Base-by-base conservation (phyloP, 2,113 vertebrate species). In the Varanus komodoensis region DNA sequence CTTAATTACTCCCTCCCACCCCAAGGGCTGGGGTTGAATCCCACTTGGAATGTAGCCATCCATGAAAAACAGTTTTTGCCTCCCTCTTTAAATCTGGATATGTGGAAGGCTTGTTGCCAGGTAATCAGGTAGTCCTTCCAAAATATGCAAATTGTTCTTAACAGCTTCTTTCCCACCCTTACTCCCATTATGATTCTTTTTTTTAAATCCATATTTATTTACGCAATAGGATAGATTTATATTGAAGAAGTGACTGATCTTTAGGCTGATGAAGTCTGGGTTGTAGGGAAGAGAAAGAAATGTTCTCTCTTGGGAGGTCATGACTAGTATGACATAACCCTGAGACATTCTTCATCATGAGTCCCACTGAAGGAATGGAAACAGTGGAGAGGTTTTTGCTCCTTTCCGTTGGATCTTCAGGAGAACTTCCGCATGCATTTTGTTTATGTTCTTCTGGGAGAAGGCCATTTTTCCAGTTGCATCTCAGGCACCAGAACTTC, bases 381-480 rank as follows among this genome's bases (percentile, higher is more conserved):
- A 8, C 25, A 32, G 27, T 23, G 15, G 17, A 82, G 54, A 34
- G 44, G 17, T 17, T 38, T 48, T 14, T 4, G 77, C 8, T n/a
- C 12, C 6, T 61, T 73, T 69, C 73, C 52, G 32, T 21, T 38
- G 32, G 61, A 1, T 54, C 44, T 78, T 34, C 17, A 68, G 44
- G 54, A 54, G 54, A 54, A 54, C n/a, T 64, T 64, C 21, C 29
- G 29, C 61, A 9, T 67, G 44, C 12, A 3, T 1, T n/a, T 19
- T 11, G 6, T 14, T 38, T 77, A 6, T 6, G 34, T 27, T 32
- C 44, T 14, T 89, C 38, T 12, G 84, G 54, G 34, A 78, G 44
- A 73, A 48, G 27, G 48, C 61, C 83, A 85, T 79, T 84, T 84
- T 79, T 78, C 78, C 69, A 79, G 69, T 89, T 29, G 12, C 54